Evolutionary conservation across 2,797 vertebrate species (phyloP).

Genomic region (Pangasius mekongensis): DNA sequence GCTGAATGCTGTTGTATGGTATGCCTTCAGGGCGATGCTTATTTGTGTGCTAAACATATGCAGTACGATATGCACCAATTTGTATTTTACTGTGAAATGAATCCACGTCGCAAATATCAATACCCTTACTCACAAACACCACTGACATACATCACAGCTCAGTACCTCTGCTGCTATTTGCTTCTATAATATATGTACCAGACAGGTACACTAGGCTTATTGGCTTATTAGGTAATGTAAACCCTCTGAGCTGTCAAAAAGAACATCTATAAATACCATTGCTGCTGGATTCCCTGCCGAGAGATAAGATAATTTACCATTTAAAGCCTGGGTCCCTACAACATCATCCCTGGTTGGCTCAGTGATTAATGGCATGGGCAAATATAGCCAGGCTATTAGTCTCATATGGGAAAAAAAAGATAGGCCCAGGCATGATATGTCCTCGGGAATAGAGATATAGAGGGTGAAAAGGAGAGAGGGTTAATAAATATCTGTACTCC

Average conservation of each 20-base stretch:
- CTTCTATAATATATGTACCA: slow-evolving; percentile 34
- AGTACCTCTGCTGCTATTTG: slow-evolving; percentile 35
- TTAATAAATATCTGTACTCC: slow-evolving; percentile 53
- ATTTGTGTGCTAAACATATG: not conserved
- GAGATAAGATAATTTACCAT: slow-evolving; percentile 59
- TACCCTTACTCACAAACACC: not conserved
- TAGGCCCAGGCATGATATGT: slow-evolving; percentile 44
- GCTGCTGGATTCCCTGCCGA: slow-evolving; percentile 42
- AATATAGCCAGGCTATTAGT: slow-evolving; percentile 60
- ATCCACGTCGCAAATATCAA: not conserved
- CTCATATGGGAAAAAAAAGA: slow-evolving; percentile 36
- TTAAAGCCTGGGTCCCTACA: slow-evolving; percentile 44
- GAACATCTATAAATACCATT: slow-evolving; percentile 46
- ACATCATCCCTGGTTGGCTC: slow-evolving; percentile 41
- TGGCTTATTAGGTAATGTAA: slow-evolving; percentile 56
- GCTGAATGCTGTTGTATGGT: not conserved
- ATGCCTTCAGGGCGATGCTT: not conserved
- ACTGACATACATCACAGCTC: slow-evolving; percentile 4
- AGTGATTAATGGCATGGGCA: slow-evolving; percentile 59
- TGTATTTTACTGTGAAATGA: not conserved
- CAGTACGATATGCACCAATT: not conserved
- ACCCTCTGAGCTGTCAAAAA: slow-evolving; percentile 51
- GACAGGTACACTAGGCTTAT: slow-evolving; percentile 5
- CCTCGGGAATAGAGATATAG: slow-evolving; percentile 40
- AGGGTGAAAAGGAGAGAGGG: slow-evolving; percentile 24